A percentile compares a stretch with the other conserved stretches of the same genome.
These are phyloP conservation scores for Rosalia funebris DNA, from an alignment of 2,888 invertebrate genomes.

Conservation along the genomic window DNA sequence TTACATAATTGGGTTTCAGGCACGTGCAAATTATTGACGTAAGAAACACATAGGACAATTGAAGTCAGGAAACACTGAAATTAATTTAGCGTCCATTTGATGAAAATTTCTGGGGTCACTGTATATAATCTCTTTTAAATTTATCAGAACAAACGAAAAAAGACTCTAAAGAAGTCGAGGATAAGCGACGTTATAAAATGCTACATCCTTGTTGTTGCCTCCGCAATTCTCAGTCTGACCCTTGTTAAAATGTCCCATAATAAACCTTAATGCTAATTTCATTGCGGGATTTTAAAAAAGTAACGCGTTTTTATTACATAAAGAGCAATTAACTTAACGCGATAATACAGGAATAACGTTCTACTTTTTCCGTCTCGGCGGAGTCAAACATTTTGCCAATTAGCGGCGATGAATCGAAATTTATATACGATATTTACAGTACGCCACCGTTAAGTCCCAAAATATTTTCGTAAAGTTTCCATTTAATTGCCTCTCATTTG, in stretches of 20 bases:
- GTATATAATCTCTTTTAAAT: no score
- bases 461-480: constrained; percentile 22
- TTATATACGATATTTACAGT: constrained; percentile 15
- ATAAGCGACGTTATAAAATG: no score
- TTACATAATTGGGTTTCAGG: no score
- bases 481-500: constrained; percentile 21
- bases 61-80: no score
- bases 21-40: no score
- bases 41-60: no score
- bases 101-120: no score
- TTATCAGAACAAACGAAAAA: no score
- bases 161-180: no score
- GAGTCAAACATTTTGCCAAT: constrained; percentile 16
- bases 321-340: constrained; percentile 14
- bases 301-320: constrained; percentile 16
- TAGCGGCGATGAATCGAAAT: constrained; percentile 15
- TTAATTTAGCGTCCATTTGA: no score
- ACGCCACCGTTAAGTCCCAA: not conserved
- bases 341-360: constrained; percentile 15
- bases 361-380: constrained; percentile 17
- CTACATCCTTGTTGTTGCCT: no score
- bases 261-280: constrained; percentile 6
- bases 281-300: constrained; percentile 4
- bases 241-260: not conserved
- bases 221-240: no score